These are phyloP conservation scores for Ormyrus rosae DNA, from an alignment of 2,888 invertebrate species.

Conservation along the genomic window DNA sequence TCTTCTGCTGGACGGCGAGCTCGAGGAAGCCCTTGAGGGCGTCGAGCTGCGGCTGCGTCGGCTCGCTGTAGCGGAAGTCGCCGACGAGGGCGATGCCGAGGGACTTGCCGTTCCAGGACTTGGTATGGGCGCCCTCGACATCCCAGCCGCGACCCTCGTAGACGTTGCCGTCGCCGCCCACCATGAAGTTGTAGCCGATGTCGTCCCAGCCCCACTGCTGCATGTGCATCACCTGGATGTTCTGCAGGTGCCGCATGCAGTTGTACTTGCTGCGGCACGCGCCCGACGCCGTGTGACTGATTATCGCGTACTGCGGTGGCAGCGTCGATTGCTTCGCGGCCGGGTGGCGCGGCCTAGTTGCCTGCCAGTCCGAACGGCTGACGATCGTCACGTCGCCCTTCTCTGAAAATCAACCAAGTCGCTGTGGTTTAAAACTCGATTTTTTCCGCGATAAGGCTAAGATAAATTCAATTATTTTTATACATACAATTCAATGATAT, in stretches of 20 bases:
- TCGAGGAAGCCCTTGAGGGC: slow-evolving; percentile 81
- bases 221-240: slow-evolving; percentile 77
- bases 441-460: no score
- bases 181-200: slow-evolving; percentile 83
- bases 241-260: slow-evolving; percentile 63
- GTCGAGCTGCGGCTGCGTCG: slow-evolving; percentile 73
- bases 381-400: slow-evolving; percentile 74
- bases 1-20: slow-evolving; percentile 80
- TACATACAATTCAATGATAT: no score
- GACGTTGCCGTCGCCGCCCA: slow-evolving; percentile 87
- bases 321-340: slow-evolving; percentile 54
- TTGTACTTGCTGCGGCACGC: slow-evolving; percentile 68
- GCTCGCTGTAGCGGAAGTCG: slow-evolving; percentile 78
- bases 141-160: slow-evolving; percentile 88
- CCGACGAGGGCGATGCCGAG: slow-evolving; percentile 86
- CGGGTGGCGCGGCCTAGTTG: slow-evolving; percentile 77
- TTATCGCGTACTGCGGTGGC: slow-evolving; percentile 69
- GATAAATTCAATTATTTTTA: no score
- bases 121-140: slow-evolving; percentile 83
- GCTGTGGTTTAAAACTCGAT: no score
- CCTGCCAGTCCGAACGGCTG: slow-evolving; percentile 81
- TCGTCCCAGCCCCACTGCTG: slow-evolving; percentile 75
- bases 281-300: slow-evolving; percentile 65
- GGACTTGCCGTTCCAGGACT: slow-evolving; percentile 79
- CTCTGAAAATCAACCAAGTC: no score